Evolutionary conservation across 2,113 vertebrate genomes (phyloP).

Genomic region (Chamaetylas fuelleborni): DNA sequence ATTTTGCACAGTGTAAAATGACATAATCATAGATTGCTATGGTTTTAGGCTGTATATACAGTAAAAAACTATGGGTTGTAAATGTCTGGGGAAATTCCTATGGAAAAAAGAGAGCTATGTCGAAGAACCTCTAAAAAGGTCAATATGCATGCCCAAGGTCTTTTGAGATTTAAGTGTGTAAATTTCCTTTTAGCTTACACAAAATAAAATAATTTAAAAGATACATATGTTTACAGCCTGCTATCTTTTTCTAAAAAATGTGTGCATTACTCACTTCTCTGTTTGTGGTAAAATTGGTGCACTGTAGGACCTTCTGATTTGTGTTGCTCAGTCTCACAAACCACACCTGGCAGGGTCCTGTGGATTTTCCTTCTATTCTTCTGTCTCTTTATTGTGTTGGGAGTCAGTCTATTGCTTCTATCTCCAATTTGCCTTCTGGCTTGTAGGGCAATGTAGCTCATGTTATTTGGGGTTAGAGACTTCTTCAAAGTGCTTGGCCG

Average conservation of each 20-base stretch:
- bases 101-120: conserved; percentile 91
- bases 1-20: conserved; percentile 99
- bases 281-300: neutral
- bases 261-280: neutral
- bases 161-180: conserved; percentile 93
- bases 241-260: conserved; percentile 5
- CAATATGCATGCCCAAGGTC: conserved; percentile 90
- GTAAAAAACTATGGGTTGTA: conserved; percentile 94
- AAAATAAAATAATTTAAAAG: conserved; percentile 99
- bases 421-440: neutral
- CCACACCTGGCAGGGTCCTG: neutral
- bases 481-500: neutral
- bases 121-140: conserved; percentile 89
- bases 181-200: conserved; percentile 99
- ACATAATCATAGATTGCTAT: conserved; percentile 96
- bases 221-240: conserved; percentile 40
- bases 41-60: conserved; percentile 93
- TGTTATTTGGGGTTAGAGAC: neutral
- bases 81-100: conserved; percentile 94
- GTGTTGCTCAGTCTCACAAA: neutral
- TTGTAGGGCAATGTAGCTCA: neutral
- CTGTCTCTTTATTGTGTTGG: neutral
- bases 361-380: neutral
- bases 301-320: neutral
- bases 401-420: neutral